Evolutionary conservation across 2,113 vertebrate genomes (phyloP).

Genomic region (Pseudorectes ferrugineus): DNA sequence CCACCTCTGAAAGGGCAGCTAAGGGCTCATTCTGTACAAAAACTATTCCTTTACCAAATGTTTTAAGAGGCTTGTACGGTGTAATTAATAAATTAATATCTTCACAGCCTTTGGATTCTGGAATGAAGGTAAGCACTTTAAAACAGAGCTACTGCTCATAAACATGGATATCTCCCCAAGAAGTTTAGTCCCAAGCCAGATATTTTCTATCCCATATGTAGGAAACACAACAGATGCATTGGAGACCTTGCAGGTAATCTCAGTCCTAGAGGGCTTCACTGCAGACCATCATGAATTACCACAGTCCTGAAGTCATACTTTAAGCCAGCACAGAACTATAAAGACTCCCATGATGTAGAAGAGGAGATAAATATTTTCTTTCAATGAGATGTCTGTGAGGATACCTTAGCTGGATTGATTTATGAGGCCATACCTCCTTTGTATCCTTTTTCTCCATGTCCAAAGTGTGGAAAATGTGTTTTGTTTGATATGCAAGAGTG

Average conservation of each 20-base stretch:
- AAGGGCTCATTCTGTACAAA: background rate
- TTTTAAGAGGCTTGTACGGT: background rate
- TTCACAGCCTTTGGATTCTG: background rate
- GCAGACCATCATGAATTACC: background rate
- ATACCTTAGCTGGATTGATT: background rate
- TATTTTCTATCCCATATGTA: background rate
- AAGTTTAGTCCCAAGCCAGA: background rate
- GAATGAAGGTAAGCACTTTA: background rate
- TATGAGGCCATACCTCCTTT: background rate
- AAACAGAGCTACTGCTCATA: background rate
- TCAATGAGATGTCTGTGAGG: background rate
- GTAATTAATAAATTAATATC: background rate
- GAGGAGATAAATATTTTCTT: background rate
- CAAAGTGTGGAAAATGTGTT: background rate
- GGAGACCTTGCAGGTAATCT: background rate
- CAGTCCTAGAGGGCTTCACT: background rate
- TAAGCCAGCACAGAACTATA: background rate
- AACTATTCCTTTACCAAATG: background rate
- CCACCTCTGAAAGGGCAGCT: background rate
- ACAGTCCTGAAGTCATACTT: background rate
- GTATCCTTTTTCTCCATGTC: background rate
- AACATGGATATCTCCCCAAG: background rate
- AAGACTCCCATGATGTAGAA: background rate
- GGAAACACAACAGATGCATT: background rate
- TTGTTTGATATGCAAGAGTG: fast-evolving